A percentile compares a stretch with the other conserved stretches of the same genome.
These are phyloP conservation scores for Tenodera sinensis DNA, from an alignment of 2,888 invertebrate genomes.

Conservation along the genomic window DNA sequence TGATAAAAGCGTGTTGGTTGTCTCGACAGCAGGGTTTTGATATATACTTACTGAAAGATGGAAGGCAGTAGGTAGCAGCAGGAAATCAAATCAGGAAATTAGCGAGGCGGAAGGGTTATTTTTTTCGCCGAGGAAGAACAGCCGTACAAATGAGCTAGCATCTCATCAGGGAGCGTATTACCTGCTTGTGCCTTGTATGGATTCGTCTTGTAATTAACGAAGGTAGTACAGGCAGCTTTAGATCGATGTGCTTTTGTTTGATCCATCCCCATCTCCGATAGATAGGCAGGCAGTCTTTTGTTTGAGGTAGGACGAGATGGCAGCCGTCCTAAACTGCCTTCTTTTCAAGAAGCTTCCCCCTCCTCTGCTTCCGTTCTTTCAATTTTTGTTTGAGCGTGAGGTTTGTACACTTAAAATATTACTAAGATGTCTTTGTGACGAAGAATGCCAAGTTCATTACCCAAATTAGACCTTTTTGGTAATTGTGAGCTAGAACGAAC, in stretches of 20 bases:
- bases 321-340: neutral
- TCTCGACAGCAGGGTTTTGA: too few species aligned
- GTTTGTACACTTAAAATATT: neutral
- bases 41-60: too few species aligned
- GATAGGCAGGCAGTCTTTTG: constrained; percentile 6
- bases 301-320: neutral
- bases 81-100: neutral
- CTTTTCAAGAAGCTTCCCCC: neutral
- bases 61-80: neutral
- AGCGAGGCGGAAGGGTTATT: neutral
- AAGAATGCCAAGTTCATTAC: neutral
- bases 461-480: neutral
- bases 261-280: constrained; percentile 3
- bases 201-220: constrained; percentile 15
- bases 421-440: neutral
- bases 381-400: neutral
- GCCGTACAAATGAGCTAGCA: neutral
- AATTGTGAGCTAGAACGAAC: neutral
- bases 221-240: neutral
- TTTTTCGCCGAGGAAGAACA: neutral
- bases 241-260: constrained; percentile 26
- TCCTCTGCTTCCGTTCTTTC: neutral
- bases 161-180: neutral
- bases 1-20: too few species aligned
- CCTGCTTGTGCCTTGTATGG: constrained; percentile 11